These are phyloP conservation scores for Scaptomyza flava DNA, from an alignment of 2,888 invertebrate genomes.

Conservation along the genomic window DNA sequence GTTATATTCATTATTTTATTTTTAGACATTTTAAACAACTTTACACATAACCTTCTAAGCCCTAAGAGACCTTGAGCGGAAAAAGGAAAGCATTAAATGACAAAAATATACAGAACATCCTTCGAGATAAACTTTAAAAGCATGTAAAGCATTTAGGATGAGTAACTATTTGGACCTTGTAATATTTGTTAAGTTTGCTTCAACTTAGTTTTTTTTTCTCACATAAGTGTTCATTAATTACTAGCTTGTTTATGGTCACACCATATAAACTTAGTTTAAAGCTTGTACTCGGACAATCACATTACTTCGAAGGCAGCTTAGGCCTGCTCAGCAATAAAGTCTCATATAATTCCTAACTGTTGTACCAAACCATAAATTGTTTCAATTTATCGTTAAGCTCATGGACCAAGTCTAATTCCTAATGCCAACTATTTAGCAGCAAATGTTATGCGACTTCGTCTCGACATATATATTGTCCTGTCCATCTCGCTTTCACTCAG, in stretches of 20 bases:
- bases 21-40: neutral
- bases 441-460: slow-evolving; percentile 35
- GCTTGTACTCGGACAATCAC: neutral
- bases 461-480: neutral
- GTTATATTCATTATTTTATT: neutral
- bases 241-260: slow-evolving; percentile 1
- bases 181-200: too few species aligned
- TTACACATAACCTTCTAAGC: neutral
- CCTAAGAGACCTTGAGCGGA: neutral
- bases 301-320: slow-evolving; percentile 5
- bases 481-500: neutral
- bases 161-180: too few species aligned
- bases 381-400: slow-evolving; percentile 55
- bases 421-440: slow-evolving; percentile 61
- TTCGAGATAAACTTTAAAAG: neutral
- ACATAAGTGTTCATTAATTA: neutral
- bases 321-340: slow-evolving; percentile 19
- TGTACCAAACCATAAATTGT: slow-evolving; percentile 35
- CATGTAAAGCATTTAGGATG: too few species aligned
- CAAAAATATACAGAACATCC: neutral
- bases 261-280: neutral
- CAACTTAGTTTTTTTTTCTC: neutral
- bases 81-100: neutral
- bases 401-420: slow-evolving; percentile 48
- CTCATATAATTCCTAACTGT: slow-evolving; percentile 12